Base-by-base conservation (phyloP, 2,113 vertebrate genomes). In the Australoheros scitulus region DNA sequence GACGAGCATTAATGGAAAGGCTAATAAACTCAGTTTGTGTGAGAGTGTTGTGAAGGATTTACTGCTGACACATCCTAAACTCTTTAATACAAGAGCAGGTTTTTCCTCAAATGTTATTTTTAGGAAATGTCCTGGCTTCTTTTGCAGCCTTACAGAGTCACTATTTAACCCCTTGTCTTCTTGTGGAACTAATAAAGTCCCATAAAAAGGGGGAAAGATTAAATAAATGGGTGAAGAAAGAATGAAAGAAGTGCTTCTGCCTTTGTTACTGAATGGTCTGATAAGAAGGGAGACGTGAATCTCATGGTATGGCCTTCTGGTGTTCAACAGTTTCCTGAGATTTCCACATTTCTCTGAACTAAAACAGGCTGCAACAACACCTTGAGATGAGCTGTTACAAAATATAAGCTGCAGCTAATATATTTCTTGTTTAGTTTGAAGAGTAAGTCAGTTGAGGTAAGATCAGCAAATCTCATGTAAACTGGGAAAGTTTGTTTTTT, bases 11-110 rank as follows among this genome's bases (percentile, higher is more conserved):
- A 72, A 72, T 34, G 47, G 18, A 55, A 55, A 26, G 18, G 68
- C 68, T 55, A 72, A 72, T 72, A 72, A 72, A 72, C 47, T 72
- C 47, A 32, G 68, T 55, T 72, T 72, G 26, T 55, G 47, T 55
- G 47, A 72, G 68, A 72, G 18, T 55, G 26, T 55, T 55, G 68
- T 72, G 47, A 72, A 72, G 47, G 47, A 55, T 72, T 72, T 72
- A 72, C 26, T 55, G 26, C 68, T 55, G 68, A 72, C 68, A 72
- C 47, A 5, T 56, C 20, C 20, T 56, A 56, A 56, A 56, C 68
- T 55, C 47, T 26, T 72, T 72, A 72, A 55, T 72, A 26, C 68
- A 72, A 50, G 6, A 72, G 68, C 47, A 72, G 68, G 47, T 55
- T 72, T 72, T 72, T 17, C 47, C 26, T 34, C 18, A 72, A 72